phyloP scores from a whole-genome alignment of 1,140 invertebrate genomes.

The Geopemphigus sp. region DNA sequence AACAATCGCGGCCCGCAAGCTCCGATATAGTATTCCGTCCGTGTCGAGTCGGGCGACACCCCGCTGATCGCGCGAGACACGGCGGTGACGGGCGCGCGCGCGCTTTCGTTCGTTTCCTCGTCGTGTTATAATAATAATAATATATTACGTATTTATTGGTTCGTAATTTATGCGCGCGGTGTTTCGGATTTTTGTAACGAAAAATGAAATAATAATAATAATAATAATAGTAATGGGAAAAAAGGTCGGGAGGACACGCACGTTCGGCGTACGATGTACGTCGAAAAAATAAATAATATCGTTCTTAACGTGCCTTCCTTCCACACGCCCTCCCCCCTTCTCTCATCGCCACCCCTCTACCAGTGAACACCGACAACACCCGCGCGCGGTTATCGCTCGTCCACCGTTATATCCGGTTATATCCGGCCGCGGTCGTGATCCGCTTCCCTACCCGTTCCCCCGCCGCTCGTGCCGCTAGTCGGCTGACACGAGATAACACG shows the following conservation, averaged over 20 bases:
- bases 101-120: neutral
- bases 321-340: neutral
- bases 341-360: too few species aligned
- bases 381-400: neutral
- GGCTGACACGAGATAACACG: too few species aligned
- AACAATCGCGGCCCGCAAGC: constrained; percentile 31
- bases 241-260: too few species aligned
- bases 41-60: constrained; percentile 2
- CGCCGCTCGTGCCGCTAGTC: too few species aligned
- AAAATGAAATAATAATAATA: neutral
- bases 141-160: neutral
- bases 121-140: neutral
- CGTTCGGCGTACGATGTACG: neutral
- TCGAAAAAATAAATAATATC: neutral
- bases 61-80: constrained; percentile 9
- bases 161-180: neutral
- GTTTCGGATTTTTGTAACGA: neutral
- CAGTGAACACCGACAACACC: neutral
- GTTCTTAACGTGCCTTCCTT: neutral
- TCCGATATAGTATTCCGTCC: neutral
- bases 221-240: too few species aligned
- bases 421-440: neutral
- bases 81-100: neutral
- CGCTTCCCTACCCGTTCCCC: too few species aligned
- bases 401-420: neutral